Conservation (phyloP, 2,888 invertebrate genomes). For the Vandiemenella viatica region DNA sequence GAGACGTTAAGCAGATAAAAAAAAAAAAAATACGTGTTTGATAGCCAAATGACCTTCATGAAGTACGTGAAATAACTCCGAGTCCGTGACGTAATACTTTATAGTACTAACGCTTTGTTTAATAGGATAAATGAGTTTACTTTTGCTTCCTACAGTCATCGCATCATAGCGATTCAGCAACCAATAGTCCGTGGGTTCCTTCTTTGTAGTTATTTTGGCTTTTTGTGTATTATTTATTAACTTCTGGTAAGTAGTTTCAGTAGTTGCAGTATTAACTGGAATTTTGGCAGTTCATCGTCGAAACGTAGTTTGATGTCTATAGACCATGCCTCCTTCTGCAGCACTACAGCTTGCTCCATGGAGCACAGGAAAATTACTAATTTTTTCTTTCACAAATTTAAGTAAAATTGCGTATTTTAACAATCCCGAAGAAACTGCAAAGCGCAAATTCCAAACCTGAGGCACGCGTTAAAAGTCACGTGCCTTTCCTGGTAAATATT, state of each 20-base stretch:
- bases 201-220: background rate
- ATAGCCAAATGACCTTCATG: conserved; percentile 19
- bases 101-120: background rate
- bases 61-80: conserved; percentile 21
- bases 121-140: conserved; percentile 2
- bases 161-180: conserved; percentile 1
- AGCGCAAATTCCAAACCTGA: background rate
- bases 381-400: background rate
- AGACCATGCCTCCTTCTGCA: background rate
- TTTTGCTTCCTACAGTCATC: background rate
- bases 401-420: background rate
- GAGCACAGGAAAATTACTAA: background rate
- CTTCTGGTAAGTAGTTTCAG: background rate
- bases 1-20: no score
- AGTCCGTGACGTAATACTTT: conserved; percentile 14
- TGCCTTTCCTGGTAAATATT: no score
- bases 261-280: background rate
- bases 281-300: background rate
- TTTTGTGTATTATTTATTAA: conserved; percentile 1
- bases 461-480: background rate
- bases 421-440: background rate
- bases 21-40: no score
- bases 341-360: background rate
- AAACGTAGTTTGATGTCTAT: background rate
- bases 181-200: no score